phyloP scores from a whole-genome alignment of 2,888 invertebrate genomes.

The Noctua pronuba region DNA sequence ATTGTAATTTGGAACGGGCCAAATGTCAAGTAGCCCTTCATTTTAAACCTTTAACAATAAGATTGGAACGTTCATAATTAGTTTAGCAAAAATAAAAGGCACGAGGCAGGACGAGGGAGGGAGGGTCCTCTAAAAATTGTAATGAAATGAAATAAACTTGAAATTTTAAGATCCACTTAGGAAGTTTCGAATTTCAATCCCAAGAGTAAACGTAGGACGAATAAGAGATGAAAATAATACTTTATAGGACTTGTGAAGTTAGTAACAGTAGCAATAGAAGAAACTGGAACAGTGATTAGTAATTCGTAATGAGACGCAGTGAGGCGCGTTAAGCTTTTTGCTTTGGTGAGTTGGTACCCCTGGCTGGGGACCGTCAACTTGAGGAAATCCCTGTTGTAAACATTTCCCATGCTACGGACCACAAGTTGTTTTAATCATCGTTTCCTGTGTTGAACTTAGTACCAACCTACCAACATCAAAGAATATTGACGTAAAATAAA shows the following conservation, averaged over 20 bases:
- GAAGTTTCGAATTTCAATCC: slow-evolving; percentile 63
- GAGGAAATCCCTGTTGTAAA: slow-evolving; percentile 49
- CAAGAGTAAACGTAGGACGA: slow-evolving; percentile 49
- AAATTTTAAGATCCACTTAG: slow-evolving; percentile 62
- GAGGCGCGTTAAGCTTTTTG: slow-evolving; percentile 47
- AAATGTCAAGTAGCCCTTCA: slow-evolving; percentile 51
- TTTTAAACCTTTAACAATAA: slow-evolving; percentile 47
- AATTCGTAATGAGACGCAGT: slow-evolving; percentile 55
- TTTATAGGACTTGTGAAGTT: slow-evolving; percentile 56
- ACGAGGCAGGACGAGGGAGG: slow-evolving; percentile 4
- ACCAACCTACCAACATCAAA: neutral
- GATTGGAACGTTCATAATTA: slow-evolving; percentile 49
- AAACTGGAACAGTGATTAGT: slow-evolving; percentile 51
- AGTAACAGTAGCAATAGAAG: slow-evolving; percentile 31
- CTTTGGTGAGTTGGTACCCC: slow-evolving; percentile 43
- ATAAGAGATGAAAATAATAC: slow-evolving; percentile 60
- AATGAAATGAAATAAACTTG: slow-evolving; percentile 64
- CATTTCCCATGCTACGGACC: slow-evolving; percentile 17
- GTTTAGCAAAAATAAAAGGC: slow-evolving; percentile 56
- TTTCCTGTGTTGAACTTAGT: slow-evolving; percentile 21
- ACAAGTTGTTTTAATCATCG: slow-evolving; percentile 40
- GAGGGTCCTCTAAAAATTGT: slow-evolving; percentile 51
- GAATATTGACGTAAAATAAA: neutral
- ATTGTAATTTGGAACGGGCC: slow-evolving; percentile 36
- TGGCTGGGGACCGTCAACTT: slow-evolving; percentile 25